phyloP scores from a whole-genome alignment of 2,797 vertebrate genomes.

The Rhabdomys pumilio region DNA sequence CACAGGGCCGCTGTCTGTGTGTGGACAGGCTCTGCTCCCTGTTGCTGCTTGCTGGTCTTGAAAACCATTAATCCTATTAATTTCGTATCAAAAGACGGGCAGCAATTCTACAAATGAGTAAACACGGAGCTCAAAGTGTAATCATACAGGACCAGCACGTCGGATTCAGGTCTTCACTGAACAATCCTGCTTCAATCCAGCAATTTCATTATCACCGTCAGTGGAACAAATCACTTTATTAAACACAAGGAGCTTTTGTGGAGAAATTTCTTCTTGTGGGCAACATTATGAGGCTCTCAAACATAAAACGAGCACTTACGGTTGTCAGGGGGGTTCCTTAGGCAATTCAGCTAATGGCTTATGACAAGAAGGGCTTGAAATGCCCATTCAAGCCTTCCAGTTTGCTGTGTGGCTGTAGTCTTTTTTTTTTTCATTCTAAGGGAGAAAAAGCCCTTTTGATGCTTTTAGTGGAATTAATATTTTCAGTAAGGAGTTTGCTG shows the following conservation, averaged over 20 bases:
- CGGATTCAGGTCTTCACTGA: constrained; percentile 90
- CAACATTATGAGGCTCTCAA: constrained; percentile 88
- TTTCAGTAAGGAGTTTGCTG: constrained; percentile 82
- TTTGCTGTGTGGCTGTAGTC: constrained; percentile 76
- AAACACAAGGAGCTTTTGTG: constrained; percentile 90
- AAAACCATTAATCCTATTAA: constrained; percentile 91
- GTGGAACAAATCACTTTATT: constrained; percentile 93
- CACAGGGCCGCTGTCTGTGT: constrained; percentile 1
- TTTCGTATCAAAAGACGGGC: constrained; percentile 89
- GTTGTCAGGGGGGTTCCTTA: constrained; percentile 89
- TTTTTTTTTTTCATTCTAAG: constrained; percentile 80
- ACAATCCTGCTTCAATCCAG: constrained; percentile 91
- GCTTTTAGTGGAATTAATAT: constrained; percentile 87
- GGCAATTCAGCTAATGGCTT: constrained; percentile 90
- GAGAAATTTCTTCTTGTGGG: constrained; percentile 88
- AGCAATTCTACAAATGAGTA: constrained; percentile 93
- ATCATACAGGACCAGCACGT: constrained; percentile 90
- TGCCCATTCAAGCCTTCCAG: constrained; percentile 85
- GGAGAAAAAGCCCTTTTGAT: constrained; percentile 78
- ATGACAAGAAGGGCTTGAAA: constrained; percentile 87
- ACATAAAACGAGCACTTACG: constrained; percentile 89
- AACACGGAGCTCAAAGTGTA: constrained; percentile 91
- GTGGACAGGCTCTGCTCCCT: constrained; percentile 72
- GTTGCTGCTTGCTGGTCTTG: constrained; percentile 79
- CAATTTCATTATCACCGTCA: constrained; percentile 93